Evolutionary conservation across 2,888 invertebrate species (phyloP).

Genomic region (Endotricha flammealis): DNA sequence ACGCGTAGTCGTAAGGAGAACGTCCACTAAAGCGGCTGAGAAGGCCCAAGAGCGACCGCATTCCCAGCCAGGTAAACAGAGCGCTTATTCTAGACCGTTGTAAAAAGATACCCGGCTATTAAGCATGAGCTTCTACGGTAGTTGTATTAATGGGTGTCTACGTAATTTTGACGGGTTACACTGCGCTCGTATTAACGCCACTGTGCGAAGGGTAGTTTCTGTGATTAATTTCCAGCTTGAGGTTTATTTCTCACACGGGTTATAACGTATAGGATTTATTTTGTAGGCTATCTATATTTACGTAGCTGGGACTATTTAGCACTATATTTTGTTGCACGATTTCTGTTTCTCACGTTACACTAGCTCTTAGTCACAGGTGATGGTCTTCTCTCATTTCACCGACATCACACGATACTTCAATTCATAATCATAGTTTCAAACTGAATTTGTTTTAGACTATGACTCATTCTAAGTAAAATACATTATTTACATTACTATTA

Average conservation of each 20-base stretch:
- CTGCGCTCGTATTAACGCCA: constrained; percentile 49
- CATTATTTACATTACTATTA: not conserved
- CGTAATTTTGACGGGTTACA: constrained; percentile 52
- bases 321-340: constrained; percentile 62
- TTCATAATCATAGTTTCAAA: constrained; percentile 23
- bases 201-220: constrained; percentile 32
- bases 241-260: constrained; percentile 25
- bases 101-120: constrained; percentile 52
- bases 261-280: constrained; percentile 24
- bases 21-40: constrained; percentile 78
- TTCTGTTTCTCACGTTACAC: constrained; percentile 45
- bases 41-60: constrained; percentile 78
- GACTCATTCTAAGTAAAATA: too few species aligned
- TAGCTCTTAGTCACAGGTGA: constrained; percentile 38
- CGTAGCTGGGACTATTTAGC: constrained; percentile 49
- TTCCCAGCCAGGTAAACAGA: constrained; percentile 77
- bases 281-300: constrained; percentile 30
- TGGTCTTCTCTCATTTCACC: constrained; percentile 35
- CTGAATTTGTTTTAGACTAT: constrained; percentile 1
- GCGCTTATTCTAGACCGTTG: constrained; percentile 62
- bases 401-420: constrained; percentile 20
- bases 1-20: constrained; percentile 78
- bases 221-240: constrained; percentile 33
- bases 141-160: constrained; percentile 44
- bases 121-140: constrained; percentile 69